Base-by-base conservation (phyloP, 2,113 vertebrate genomes). In the Psophia crepitans region DNA sequence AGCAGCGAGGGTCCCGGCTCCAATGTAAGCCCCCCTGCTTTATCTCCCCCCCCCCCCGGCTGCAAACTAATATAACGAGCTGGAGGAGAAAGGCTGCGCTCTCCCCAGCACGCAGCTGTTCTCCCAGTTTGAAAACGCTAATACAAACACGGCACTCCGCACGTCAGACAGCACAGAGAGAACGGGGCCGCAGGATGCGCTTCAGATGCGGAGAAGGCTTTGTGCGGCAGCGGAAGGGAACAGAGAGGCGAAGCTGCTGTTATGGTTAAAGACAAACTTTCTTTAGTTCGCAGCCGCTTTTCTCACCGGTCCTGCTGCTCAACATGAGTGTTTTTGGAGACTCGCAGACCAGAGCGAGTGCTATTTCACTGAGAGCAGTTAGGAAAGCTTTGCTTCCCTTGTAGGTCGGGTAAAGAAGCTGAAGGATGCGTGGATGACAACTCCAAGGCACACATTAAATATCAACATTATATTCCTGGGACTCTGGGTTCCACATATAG, bases 71-170 rank as follows among this genome's bases (percentile, higher is more conserved):
- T 81, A 14, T 82, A 84, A 93, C 35, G 60, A 89, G 83, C 94
- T 94, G 77, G 86, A 96, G 94, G 56, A 85, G 61, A 93, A 79
- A 80, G 75, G 57, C 82, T 92, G 84, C 43, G 12, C 91, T 84
- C 93, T 71, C 92, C 93, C 89, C 87, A 96, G 93, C 71, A 39
- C 39, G 14, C 97, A 98, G 97, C 97, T 98, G 97, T 39, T 95
- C 61, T 14, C 92, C 90, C 68, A 27, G 79, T 84, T 96, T 95
- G 93, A 83, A 96, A 94, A 96, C 87, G 96, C 91, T 94, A 95
- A 97, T 87, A 7, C 26, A 82, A 93, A 65, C 80, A 39, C 33
- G 44, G 39, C 23, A 9, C 65, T 35, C 43, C 0, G 17, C 20
- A 26, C 4, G 21, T 63, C 65, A 43, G 84, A 8, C 61, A 15